phyloP scores from a whole-genome alignment of 2,888 invertebrate genomes.

The Zaprionus lineosus region DNA sequence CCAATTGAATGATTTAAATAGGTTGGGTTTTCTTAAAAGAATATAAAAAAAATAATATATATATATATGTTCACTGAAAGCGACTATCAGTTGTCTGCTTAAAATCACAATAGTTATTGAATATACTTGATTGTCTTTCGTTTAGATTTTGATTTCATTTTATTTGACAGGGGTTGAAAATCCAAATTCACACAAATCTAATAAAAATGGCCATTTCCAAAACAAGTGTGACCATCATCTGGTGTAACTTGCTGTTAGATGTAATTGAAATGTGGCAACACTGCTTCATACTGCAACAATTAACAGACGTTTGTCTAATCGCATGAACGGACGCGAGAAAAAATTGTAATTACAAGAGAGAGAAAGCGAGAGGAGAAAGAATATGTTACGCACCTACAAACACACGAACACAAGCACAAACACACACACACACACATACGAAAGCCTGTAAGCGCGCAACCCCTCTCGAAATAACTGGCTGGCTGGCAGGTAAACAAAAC shows the following conservation, averaged over 20 bases:
- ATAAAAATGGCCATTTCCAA: constrained; percentile 40
- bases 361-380: constrained; percentile 9
- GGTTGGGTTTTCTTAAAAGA: too few relatives aligned
- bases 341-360: constrained; percentile 39
- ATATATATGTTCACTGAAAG: constrained; percentile 19
- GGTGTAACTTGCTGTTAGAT: constrained; percentile 28
- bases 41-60: background rate
- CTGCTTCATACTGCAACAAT: constrained; percentile 33
- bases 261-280: constrained; percentile 26
- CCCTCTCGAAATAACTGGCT: constrained; percentile 16
- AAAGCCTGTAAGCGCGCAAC: too few relatives aligned
- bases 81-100: constrained; percentile 14
- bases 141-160: constrained; percentile 17
- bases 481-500: constrained; percentile 59
- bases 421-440: constrained; percentile 14
- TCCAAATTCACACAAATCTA: constrained; percentile 29
- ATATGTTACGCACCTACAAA: constrained; percentile 21
- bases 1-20: too few relatives aligned
- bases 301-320: constrained; percentile 20
- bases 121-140: constrained; percentile 17
- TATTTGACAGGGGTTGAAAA: constrained; percentile 39
- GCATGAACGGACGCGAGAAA: constrained; percentile 43
- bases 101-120: constrained; percentile 34
- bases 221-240: constrained; percentile 44
- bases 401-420: background rate